Evolutionary conservation across 2,113 vertebrate genomes (phyloP).

Genomic region (Phainopepla nitens): DNA sequence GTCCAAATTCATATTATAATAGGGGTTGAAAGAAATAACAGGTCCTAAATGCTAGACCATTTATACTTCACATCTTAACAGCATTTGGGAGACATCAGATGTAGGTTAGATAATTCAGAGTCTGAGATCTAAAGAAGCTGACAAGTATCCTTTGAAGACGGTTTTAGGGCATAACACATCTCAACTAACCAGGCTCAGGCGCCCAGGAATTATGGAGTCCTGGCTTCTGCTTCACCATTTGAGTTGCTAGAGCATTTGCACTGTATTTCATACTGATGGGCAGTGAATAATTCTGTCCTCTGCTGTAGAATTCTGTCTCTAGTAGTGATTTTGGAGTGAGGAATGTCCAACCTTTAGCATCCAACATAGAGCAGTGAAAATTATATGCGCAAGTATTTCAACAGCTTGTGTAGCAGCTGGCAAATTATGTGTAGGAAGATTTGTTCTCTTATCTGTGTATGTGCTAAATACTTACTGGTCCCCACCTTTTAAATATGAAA

Average conservation of each 20-base stretch:
- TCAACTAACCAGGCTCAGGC: not conserved
- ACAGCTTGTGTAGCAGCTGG: constrained; percentile 37
- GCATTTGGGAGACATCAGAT: not conserved
- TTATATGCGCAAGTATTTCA: not conserved
- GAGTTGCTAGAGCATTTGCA: not conserved
- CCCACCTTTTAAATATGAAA: not conserved
- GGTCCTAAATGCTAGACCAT: not conserved
- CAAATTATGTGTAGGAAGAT: not conserved
- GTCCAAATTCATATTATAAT: not conserved
- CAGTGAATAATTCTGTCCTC: not conserved
- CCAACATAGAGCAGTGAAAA: not conserved
- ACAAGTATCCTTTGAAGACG: not conserved
- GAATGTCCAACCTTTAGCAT: not conserved
- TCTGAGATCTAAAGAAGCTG: not conserved
- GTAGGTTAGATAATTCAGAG: not conserved
- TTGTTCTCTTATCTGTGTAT: not conserved
- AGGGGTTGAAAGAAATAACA: not conserved
- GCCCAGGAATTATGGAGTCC: not conserved
- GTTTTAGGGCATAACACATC: not conserved
- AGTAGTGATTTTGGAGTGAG: not conserved
- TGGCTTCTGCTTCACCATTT: not conserved
- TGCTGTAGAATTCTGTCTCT: not conserved
- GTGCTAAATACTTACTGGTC: not conserved
- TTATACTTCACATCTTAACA: not conserved
- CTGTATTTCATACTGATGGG: not conserved